phyloP scores from a whole-genome alignment of 2,113 vertebrate genomes.

The Podilymbus podiceps region DNA sequence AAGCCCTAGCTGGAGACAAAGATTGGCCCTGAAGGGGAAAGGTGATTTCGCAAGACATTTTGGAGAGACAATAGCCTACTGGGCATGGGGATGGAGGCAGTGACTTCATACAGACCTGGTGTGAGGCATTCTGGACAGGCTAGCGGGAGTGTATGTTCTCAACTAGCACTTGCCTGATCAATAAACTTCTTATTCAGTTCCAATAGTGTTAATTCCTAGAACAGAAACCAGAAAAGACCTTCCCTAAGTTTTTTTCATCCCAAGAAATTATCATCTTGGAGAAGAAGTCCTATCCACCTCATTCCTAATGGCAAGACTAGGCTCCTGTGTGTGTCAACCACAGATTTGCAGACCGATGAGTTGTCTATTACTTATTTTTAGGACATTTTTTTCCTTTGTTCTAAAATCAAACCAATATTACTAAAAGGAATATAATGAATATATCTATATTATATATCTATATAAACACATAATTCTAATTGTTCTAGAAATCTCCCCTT shows the following conservation, averaged over 20 bases:
- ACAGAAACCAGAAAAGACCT: neutral
- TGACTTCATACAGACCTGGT: neutral
- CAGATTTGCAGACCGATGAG: neutral
- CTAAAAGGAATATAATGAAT: neutral
- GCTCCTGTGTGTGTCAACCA: neutral
- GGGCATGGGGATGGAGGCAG: neutral
- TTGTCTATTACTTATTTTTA: neutral
- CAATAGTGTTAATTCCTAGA: neutral
- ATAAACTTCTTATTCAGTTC: neutral
- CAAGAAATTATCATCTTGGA: neutral
- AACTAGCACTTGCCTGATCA: neutral
- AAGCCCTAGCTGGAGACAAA: neutral
- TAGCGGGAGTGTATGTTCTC: neutral
- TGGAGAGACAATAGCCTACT: neutral
- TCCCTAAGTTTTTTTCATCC: neutral
- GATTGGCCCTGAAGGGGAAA: neutral
- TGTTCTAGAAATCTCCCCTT: neutral
- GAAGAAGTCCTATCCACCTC: neutral
- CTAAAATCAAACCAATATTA: neutral
- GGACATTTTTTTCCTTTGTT: neutral
- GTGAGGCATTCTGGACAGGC: neutral
- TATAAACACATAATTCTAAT: neutral
- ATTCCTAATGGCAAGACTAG: neutral
- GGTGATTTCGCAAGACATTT: fast-evolving
- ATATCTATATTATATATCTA: neutral